phyloP scores from a whole-genome alignment of 2,797 vertebrate species.

The Lagodon rhomboides region DNA sequence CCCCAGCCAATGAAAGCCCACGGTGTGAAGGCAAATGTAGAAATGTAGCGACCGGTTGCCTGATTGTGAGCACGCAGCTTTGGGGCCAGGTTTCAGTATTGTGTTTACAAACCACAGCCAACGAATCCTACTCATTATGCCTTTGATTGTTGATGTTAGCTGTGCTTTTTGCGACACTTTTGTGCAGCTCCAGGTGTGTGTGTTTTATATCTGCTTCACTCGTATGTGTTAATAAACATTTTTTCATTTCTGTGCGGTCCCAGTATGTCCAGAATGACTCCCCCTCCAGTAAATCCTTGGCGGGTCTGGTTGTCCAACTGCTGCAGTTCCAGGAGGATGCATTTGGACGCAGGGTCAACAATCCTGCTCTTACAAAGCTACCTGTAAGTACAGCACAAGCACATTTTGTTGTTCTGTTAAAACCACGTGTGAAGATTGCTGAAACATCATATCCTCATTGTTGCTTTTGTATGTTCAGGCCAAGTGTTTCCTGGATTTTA shows the following conservation, averaged over 20 bases:
- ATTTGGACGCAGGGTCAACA: slow-evolving; percentile 97
- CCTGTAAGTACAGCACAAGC: slow-evolving; percentile 87
- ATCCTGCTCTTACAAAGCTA: slow-evolving; percentile 97
- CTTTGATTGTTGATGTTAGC: not conserved
- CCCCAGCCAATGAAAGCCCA: no score
- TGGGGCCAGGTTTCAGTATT: no score
- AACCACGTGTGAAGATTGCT: not conserved
- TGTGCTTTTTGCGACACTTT: no score
- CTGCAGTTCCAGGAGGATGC: slow-evolving; percentile 99
- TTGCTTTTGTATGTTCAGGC: slow-evolving; percentile 81
- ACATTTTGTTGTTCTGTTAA: not conserved
- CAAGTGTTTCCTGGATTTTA: slow-evolving; percentile 99
- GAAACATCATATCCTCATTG: not conserved
- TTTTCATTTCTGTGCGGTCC: not conserved
- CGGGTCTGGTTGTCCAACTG: slow-evolving; percentile 95
- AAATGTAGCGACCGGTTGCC: no score
- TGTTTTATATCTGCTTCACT: not conserved
- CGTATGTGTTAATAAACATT: not conserved
- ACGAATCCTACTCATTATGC: no score
- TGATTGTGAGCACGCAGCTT: no score
- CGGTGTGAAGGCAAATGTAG: no score
- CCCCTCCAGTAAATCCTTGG: slow-evolving; percentile 95
- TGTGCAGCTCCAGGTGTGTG: not conserved
- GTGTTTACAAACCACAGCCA: no score
- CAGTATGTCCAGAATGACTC: slow-evolving; percentile 97